phyloP scores from a whole-genome alignment of 2,888 invertebrate species.

The Venustoraphidia nigricollis region DNA sequence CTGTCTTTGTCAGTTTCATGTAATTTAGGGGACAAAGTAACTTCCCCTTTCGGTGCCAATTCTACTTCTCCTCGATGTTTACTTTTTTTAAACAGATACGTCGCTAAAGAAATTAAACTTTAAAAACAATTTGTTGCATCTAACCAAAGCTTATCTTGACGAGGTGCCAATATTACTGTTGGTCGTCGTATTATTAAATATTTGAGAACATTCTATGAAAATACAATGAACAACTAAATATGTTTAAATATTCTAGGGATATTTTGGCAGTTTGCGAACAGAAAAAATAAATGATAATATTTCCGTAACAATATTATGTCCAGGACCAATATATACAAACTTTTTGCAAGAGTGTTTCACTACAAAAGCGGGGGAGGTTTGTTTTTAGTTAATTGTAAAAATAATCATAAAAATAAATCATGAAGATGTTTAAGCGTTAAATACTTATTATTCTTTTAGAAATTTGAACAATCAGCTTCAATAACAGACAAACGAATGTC shows the following conservation, averaged over 20 bases:
- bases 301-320: constrained; percentile 52
- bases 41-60: too few relatives aligned
- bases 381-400: neutral
- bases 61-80: too few relatives aligned
- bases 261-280: constrained; percentile 43
- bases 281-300: constrained; percentile 45
- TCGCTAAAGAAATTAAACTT: too few relatives aligned
- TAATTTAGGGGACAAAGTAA: too few relatives aligned
- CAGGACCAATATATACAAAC: constrained; percentile 61
- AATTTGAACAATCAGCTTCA: constrained; percentile 17
- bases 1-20: too few relatives aligned
- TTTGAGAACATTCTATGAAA: too few relatives aligned
- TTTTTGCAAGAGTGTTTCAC: constrained; percentile 55
- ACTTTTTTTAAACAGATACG: too few relatives aligned
- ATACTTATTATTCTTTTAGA: constrained; percentile 13
- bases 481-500: constrained; percentile 34
- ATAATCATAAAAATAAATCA: constrained; percentile 3
- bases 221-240: neutral
- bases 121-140: too few relatives aligned
- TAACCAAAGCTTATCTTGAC: too few relatives aligned
- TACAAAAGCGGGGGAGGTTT: constrained; percentile 39
- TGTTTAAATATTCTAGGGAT: constrained; percentile 40
- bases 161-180: too few relatives aligned
- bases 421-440: constrained; percentile 11
- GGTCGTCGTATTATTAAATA: too few relatives aligned